phyloP scores from a whole-genome alignment of 2,797 vertebrate genomes.

The Gallirallus australis region DNA sequence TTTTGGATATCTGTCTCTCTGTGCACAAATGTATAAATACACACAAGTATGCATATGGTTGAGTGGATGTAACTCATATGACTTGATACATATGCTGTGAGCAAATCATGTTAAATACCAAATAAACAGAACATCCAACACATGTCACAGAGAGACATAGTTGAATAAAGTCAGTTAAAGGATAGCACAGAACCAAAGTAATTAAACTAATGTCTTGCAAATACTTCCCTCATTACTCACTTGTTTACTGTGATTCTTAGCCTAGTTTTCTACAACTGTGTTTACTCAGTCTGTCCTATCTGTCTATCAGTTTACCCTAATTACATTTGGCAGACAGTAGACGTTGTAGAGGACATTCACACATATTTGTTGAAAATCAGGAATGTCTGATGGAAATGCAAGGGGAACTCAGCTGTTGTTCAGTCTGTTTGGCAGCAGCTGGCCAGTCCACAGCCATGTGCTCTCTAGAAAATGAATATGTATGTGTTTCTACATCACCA shows the following conservation, averaged over 20 bases:
- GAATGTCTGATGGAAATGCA: neutral
- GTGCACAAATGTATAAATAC: neutral
- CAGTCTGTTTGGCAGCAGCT: conserved; percentile 56
- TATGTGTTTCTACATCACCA: neutral
- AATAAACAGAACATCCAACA: neutral
- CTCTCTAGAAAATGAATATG: neutral
- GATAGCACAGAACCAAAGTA: conserved; percentile 11
- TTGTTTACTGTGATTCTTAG: conserved; percentile 58
- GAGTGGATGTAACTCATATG: neutral
- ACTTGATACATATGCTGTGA: neutral
- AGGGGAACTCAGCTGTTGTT: conserved; percentile 60
- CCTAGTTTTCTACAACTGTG: conserved; percentile 47
- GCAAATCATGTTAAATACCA: neutral
- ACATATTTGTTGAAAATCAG: conserved; percentile 50
- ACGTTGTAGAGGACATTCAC: conserved; percentile 33
- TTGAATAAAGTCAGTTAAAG: neutral
- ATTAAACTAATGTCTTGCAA: neutral
- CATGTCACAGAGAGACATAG: neutral
- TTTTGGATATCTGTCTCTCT: neutral
- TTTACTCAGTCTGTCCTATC: conserved; percentile 25
- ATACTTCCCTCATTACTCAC: conserved; percentile 60
- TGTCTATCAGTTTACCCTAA: conserved; percentile 56
- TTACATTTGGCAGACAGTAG: conserved; percentile 64
- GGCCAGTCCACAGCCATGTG: neutral
- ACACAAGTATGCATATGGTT: neutral